Base-by-base conservation (phyloP, 2,797 vertebrate species). In the Lepilemur septentrionalis region DNA sequence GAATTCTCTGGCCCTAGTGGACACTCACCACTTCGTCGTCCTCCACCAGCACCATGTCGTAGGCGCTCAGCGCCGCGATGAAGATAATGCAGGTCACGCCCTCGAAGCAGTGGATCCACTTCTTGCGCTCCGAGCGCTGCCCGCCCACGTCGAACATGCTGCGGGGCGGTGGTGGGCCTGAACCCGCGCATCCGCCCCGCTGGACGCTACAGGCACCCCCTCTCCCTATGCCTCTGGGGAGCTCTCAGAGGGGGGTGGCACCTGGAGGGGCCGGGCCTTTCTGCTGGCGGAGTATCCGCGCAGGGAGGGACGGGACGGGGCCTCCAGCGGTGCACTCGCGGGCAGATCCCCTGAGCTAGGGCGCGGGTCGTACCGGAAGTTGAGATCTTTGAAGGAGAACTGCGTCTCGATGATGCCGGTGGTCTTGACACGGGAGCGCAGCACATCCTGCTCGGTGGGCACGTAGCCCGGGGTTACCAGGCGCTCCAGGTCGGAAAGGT, bases 51-150 rank as follows among this genome's bases (percentile, higher is more conserved):
- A 99, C 99, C 99, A 99, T 99, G 98, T 99, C 99, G 0, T 99
- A 99, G 97, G 99, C 99, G 87, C 99, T 99, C 98, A 99, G 98
- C 70, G 99, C 99, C 0, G 99, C 99, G 0, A 99, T 99, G 98
- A 99, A 99, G 98, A 99, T 99, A 98, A 99, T 99, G 95, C 99
- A 99, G 95, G 99, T 99, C 81, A 99, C 99, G 0, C 99, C 99
- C 98, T 99, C 99, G 4, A 99, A 99, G 98, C 99, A 99, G 79
- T 99, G 99, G 97, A 99, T 99, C 99, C 99, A 99, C 98, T 99
- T 99, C 99, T 99, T 99, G 84, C 99, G 98, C 98, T 99, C 99
- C 0, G 99, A 99, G 97, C 99, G 99, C 98, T 99, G 99, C 52
- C 99, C 99, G 0, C 99, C 99, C 93, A 99, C 99, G 0, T 99